These are phyloP conservation scores for Coreius guichenoti DNA, from an alignment of 2,797 vertebrate genomes.

Conservation along the genomic window DNA sequence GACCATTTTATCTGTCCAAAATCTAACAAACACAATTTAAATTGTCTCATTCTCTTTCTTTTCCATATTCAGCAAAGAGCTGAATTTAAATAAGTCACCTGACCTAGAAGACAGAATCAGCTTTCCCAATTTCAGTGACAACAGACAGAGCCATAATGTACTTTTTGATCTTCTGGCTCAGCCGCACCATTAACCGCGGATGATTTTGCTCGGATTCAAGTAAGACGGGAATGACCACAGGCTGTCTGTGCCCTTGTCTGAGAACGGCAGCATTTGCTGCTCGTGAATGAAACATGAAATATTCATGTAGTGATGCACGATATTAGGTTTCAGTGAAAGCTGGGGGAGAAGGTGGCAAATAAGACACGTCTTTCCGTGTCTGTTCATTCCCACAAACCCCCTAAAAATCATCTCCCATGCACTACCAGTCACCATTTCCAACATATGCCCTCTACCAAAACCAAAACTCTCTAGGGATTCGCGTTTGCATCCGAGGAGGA, in stretches of 20 bases:
- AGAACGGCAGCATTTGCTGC: conserved; percentile 33
- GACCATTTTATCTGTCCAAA: not conserved
- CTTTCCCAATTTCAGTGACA: conserved; percentile 8
- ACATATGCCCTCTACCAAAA: not conserved
- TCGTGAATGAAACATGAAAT: conserved; percentile 41
- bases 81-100: conserved; percentile 33
- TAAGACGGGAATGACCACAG: conserved; percentile 39
- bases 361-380: conserved; percentile 9
- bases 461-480: conserved; percentile 26
- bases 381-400: not conserved
- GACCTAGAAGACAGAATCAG: conserved; percentile 8
- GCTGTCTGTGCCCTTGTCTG: conserved; percentile 49
- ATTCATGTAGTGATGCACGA: conserved; percentile 34
- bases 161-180: conserved; percentile 33
- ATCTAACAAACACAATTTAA: not conserved
- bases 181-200: conserved; percentile 4
- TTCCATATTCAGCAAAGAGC: conserved; percentile 1
- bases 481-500: not conserved
- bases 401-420: conserved; percentile 19
- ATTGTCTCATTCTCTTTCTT: not conserved
- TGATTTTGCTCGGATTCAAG: conserved; percentile 40
- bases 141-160: conserved; percentile 19
- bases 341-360: conserved; percentile 21
- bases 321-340: conserved; percentile 39
- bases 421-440: conserved; percentile 1